These are phyloP conservation scores for Andrena bicolor DNA, from an alignment of 2,888 invertebrate genomes.

Conservation along the genomic window DNA sequence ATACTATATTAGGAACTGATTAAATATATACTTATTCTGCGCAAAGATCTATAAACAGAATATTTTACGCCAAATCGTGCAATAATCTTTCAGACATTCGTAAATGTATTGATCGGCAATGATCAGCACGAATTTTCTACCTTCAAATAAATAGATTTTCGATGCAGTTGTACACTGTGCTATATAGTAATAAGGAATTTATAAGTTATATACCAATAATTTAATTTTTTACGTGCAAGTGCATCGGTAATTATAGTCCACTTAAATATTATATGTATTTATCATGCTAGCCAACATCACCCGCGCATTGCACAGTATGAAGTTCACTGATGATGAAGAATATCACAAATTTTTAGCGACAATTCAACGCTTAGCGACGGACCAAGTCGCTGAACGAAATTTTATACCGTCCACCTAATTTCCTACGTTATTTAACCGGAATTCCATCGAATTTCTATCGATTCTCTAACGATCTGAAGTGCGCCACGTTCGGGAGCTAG, in stretches of 20 bases:
- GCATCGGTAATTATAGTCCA: constrained; percentile 1
- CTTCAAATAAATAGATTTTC: not conserved
- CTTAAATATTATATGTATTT: not conserved
- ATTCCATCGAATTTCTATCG: not conserved
- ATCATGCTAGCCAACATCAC: constrained; percentile 36
- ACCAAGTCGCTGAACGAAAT: not conserved
- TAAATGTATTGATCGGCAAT: constrained; percentile 8
- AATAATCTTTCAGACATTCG: constrained; percentile 16
- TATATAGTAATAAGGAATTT: not conserved
- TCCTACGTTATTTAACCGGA: not conserved
- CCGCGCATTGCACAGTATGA: not conserved
- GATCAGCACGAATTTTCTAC: not conserved
- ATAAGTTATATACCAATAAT: not conserved
- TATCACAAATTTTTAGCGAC: not conserved
- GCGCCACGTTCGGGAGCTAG: not conserved
- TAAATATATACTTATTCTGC: constrained; percentile 1
- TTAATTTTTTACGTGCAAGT: constrained; percentile 4
- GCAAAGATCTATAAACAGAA: constrained; percentile 14
- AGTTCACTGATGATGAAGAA: not conserved
- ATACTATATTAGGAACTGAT: constrained; percentile 3
- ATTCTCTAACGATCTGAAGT: constrained; percentile 23
- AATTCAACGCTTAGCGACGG: not conserved
- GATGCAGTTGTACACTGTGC: not conserved
- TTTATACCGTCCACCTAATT: not conserved
- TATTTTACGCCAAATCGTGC: constrained; percentile 54